phyloP scores from a whole-genome alignment of 2,888 invertebrate genomes.

The Parnassius orleans region DNA sequence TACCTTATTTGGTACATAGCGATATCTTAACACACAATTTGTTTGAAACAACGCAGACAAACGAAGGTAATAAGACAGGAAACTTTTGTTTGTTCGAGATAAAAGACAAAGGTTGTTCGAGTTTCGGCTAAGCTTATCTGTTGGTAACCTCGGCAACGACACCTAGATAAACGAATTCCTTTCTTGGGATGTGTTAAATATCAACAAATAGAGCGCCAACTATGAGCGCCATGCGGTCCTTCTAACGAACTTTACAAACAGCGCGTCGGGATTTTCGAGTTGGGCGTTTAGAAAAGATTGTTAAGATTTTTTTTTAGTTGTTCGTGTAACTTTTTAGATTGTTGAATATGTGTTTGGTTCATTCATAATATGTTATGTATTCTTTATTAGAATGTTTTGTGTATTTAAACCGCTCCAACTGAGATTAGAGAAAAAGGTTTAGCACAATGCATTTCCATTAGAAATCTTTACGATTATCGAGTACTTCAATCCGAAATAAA shows the following conservation, averaged over 20 bases:
- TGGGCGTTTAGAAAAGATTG: neutral
- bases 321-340: neutral
- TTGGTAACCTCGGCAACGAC: constrained; percentile 51
- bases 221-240: constrained; percentile 34
- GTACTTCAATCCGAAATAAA: too few relatives aligned
- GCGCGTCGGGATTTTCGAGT: constrained; percentile 12
- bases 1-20: constrained; percentile 46
- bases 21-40: constrained; percentile 51
- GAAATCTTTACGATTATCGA: too few relatives aligned
- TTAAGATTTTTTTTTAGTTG: neutral
- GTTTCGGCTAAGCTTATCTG: constrained; percentile 67
- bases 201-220: constrained; percentile 55
- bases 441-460: too few relatives aligned
- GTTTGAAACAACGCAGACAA: constrained; percentile 40
- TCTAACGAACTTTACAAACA: constrained; percentile 27
- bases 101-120: constrained; percentile 70
- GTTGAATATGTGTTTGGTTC: neutral
- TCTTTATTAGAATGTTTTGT: neutral
- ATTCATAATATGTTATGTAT: neutral
- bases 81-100: constrained; percentile 75
- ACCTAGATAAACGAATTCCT: constrained; percentile 73
- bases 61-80: constrained; percentile 58
- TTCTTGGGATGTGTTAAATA: constrained; percentile 69
- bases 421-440: too few relatives aligned
- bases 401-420: too few relatives aligned